Conservation (phyloP, 2,113 vertebrate species). For the Columbina picui region DNA sequence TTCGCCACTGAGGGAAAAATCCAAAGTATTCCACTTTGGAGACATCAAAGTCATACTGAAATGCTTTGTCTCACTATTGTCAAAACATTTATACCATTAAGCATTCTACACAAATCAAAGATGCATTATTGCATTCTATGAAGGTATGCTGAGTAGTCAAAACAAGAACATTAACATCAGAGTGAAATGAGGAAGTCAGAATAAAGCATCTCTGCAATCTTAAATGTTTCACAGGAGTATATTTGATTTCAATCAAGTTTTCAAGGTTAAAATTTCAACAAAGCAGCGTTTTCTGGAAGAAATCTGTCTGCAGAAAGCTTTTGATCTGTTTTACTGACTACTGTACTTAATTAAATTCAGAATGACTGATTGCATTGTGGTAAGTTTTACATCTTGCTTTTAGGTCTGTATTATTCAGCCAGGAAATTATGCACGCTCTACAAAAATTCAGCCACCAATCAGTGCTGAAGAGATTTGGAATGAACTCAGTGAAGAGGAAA, state of each 20-base stretch:
- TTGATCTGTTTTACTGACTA: neutral
- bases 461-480: slow-evolving; percentile 73
- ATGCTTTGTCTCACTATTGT: slow-evolving; percentile 14
- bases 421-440: slow-evolving; percentile 80
- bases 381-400: neutral
- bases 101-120: neutral
- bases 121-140: neutral
- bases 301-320: neutral
- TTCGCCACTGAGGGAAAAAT: neutral
- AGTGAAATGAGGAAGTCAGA: neutral
- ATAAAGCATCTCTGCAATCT: slow-evolving; percentile 11
- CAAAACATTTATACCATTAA: slow-evolving; percentile 27
- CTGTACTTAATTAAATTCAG: neutral
- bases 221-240: neutral
- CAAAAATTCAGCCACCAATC: slow-evolving; percentile 74
- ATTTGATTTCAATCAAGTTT: slow-evolving; percentile 28
- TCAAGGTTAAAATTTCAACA: slow-evolving; percentile 23
- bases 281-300: neutral
- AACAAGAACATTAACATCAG: slow-evolving; percentile 14
- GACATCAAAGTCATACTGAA: slow-evolving; percentile 3
- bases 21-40: neutral
- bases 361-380: neutral
- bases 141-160: slow-evolving; percentile 1
- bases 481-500: slow-evolving; percentile 68
- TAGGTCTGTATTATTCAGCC: slow-evolving; percentile 84